Evolutionary conservation across 2,797 vertebrate species (phyloP), one percentile per base, ranked within the genome.

Genomic region (Chaetophractus vellerosus): DNA sequence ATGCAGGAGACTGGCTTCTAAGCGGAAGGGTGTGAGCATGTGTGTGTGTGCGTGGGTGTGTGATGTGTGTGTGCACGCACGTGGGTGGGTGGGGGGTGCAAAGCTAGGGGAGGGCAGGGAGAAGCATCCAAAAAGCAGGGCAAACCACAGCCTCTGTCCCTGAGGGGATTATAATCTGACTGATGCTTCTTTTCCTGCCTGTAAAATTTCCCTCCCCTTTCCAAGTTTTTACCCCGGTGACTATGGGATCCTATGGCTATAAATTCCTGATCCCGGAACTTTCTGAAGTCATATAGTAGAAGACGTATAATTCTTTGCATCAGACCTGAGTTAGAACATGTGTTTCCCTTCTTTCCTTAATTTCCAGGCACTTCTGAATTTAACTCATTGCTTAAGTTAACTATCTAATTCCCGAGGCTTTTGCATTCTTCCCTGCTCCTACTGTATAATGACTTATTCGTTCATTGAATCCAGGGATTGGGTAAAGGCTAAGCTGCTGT

Each of bases 271-370:
- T 71, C n/a, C 36, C 48, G 66, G 57, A 52, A 72, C 33, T 64
- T 72, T 57, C 63, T 26, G 74, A 88, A 81, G 78, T 88, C 89
- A 38, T 19, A n/a, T 12, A 83, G 33, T 50, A 69, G 82, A 76
- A 18, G n/a, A 33, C 26, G 1, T 45, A 0, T 21, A 81, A 61
- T 69, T 75, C 36, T 82, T 38, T 36, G 66, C 66, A 45, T 82
- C 24, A n/a, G 16, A 79, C 31, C 12, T 26, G 2, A 33, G n/a
- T 76, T 64, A 64, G 45, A 82, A 36, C 36, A 38, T 5, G 48
- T 69, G n/a, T 64, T 89, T 63, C 66, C 74, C 57, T 52, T 71
- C 84, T 41, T 45, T n/a, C 41, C 74, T 90, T 90, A 69, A 71
- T 83, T 90, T 88, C 16, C 0, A n/a, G 45, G 76, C 81, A 33